A percentile compares a stretch with the other conserved stretches of the same genome.
phyloP scores from a whole-genome alignment of 1,140 invertebrate species.

The Drosophila sproati region DNA sequence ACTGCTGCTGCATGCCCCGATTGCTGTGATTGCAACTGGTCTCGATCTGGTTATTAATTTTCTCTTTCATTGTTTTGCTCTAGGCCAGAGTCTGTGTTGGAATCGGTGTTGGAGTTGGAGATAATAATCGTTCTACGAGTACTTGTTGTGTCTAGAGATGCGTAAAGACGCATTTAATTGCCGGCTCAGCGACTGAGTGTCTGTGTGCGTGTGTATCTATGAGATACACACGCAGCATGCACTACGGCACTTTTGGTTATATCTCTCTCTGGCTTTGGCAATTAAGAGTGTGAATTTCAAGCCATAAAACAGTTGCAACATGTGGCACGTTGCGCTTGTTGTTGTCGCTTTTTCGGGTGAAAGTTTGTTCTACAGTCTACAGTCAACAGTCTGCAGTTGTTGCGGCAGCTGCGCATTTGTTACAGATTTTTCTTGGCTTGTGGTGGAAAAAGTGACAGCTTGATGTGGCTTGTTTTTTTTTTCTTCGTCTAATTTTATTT shows the following conservation, averaged over 20 bases:
- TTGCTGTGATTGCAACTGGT: constrained; percentile 53
- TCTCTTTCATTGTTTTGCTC: constrained; percentile 76
- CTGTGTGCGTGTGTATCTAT: constrained; percentile 8
- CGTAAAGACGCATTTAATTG: constrained; percentile 50
- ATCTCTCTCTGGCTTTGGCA: constrained; percentile 38
- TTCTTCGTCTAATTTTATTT: constrained; percentile 5
- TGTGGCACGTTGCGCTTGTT: constrained; percentile 41
- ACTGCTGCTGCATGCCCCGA: constrained; percentile 47
- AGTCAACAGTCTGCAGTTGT: background rate
- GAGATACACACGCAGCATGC: constrained; percentile 48
- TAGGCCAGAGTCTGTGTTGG: constrained; percentile 29
- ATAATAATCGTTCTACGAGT: constrained; percentile 63
- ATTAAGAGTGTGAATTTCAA: constrained; percentile 79
- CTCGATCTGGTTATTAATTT: constrained; percentile 70
- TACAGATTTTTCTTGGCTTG: constrained; percentile 68
- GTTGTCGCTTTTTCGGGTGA: constrained; percentile 69
- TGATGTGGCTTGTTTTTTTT: constrained; percentile 17
- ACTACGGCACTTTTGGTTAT: constrained; percentile 22
- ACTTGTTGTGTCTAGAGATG: constrained; percentile 52
- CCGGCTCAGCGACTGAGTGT: background rate
- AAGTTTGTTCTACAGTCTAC: constrained; percentile 71
- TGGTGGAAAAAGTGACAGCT: constrained; percentile 47
- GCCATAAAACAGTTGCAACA: constrained; percentile 75
- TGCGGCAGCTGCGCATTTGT: constrained; percentile 54
- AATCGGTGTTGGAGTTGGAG: background rate